Base-by-base conservation (phyloP, 2,113 vertebrate genomes). In the Alaudala cheleensis region DNA sequence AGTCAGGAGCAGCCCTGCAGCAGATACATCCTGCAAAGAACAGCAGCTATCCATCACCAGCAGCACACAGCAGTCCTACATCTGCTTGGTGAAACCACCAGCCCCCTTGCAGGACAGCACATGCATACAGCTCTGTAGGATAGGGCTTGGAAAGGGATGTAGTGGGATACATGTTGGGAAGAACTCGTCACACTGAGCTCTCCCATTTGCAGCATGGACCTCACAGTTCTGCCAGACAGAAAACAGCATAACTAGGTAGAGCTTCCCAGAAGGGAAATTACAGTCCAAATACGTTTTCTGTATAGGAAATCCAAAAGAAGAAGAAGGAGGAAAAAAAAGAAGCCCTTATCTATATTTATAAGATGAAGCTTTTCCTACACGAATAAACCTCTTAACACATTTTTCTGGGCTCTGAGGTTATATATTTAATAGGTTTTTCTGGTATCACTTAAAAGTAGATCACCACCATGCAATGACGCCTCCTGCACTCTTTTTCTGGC, bases 351-450 rank as follows among this genome's bases (percentile, higher is more conserved):
- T 94, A 93, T 97, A 96, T 97, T 97, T 97, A 96, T 95, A 96
- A 94, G 94, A 96, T 73, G 81, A 80, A 97, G 88, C 81, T 92
- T 96, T 96, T 90, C 93, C 72, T 96, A 95, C 93, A 96, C 3
- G 92, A 97, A 93, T 95, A 96, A 95, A 96, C 90, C 92, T 96
- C 94, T 96, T 96, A 91, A 93, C 95, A 96, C 86, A 86, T 96
- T 96, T 96, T 96, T 95, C 93, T 92, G 94, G 95, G 91, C 21
- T 0, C 93, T 53, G 92, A 93, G 96, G 95, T 96, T 96, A 96
- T 95, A 95, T 96, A 95, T 96, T 96, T 97, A 95, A 97, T 97
- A 96, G 93, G 70, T 96, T 97, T 96, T 95, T 94, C 94, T 96
- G 92, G 91, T 96, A 94, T 95, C 47, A 92, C 92, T 88, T 95